Base-by-base conservation (phyloP, 2,113 vertebrate species). In the Astatotilapia flaviijosephi region DNA sequence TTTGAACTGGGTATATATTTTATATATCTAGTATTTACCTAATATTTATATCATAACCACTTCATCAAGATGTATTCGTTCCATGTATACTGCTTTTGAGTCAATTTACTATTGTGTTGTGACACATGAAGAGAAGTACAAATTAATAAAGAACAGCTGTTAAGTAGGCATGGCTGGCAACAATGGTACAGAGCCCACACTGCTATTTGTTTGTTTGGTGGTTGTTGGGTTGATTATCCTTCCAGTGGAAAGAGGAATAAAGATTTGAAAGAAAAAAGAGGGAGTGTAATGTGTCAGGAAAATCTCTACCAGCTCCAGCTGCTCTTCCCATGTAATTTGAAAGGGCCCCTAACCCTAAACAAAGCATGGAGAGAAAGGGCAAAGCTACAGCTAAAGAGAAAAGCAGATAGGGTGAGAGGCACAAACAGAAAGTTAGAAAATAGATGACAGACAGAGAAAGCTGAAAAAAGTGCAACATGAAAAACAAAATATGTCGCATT, bases 191-290 rank as follows among this genome's bases (percentile, higher is more conserved):
- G n/a, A 62, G 68, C 54, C 86, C 73, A 87, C 82, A 70, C 82
- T 85, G 58, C 33, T 19, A 47, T 89, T 91, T 94, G 83, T 94
- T 94, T 95, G 91, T 93, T 94, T 94, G 88, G 65, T 92, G 95
- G 91, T 91, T 95, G 92, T 94, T 84, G 83, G 80, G 89, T 82
- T 90, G 84, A 89, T 93, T 86, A 75, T 87, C 40, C 68, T 91
- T 94, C 86, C 84, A 82, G 85, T 93, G 88, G 89, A 93, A 91
- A 92, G 70, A 14, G 35, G 21, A 83, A 77, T 93, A 90, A 94
- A 91, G 88, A 91, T 92, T 45, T 94, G 73, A 83, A 91, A 83
- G 82, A 86, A 86, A 87, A 92, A 92, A 92, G 45, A 79, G 28
- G 85, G 87, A 28, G 14, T 5, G 42, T 45, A 93, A 88, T 23